Evolutionary conservation across 2,113 vertebrate genomes (phyloP).

Genomic region (Reinhardtius hippoglossoides): DNA sequence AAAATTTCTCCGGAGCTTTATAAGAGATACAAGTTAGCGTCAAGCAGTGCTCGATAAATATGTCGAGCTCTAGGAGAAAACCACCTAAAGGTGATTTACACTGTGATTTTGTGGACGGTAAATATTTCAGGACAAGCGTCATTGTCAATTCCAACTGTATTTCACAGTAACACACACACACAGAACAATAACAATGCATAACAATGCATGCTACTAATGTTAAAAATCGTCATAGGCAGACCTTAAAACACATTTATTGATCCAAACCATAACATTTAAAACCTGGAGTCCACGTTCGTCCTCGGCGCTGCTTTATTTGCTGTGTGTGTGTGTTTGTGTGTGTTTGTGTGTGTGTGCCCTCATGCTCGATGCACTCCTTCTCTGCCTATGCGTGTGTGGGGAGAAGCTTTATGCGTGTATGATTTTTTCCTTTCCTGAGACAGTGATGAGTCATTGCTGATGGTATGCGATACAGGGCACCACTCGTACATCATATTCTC

Average conservation of each 20-base stretch:
- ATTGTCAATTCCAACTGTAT: neutral
- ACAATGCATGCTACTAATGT: neutral
- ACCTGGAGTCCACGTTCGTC: neutral
- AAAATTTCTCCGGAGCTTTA: slow-evolving; percentile 2
- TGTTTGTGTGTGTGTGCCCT: slow-evolving; percentile 28
- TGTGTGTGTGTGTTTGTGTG: neutral
- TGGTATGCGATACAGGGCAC: slow-evolving; percentile 68
- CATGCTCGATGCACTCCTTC: slow-evolving; percentile 25
- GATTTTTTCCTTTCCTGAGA: slow-evolving; percentile 59
- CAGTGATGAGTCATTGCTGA: slow-evolving; percentile 69
- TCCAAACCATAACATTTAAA: slow-evolving; percentile 19
- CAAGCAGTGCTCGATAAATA: neutral
- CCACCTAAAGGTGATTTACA: slow-evolving; percentile 16
- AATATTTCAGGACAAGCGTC: slow-evolving; percentile 14
- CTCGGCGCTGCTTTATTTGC: slow-evolving; percentile 10
- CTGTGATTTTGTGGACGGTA: neutral
- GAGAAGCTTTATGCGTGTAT: slow-evolving; percentile 60
- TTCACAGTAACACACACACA: neutral
- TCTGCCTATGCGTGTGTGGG: slow-evolving; percentile 47
- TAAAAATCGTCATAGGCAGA: slow-evolving; percentile 4
- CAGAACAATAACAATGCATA: neutral
- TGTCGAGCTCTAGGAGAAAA: slow-evolving; percentile 9
- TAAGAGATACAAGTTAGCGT: neutral
- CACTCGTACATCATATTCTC: slow-evolving; percentile 63
- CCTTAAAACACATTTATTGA: slow-evolving; percentile 17